phyloP scores from a whole-genome alignment of 1,140 invertebrate species.

The Tribolium castaneum region DNA sequence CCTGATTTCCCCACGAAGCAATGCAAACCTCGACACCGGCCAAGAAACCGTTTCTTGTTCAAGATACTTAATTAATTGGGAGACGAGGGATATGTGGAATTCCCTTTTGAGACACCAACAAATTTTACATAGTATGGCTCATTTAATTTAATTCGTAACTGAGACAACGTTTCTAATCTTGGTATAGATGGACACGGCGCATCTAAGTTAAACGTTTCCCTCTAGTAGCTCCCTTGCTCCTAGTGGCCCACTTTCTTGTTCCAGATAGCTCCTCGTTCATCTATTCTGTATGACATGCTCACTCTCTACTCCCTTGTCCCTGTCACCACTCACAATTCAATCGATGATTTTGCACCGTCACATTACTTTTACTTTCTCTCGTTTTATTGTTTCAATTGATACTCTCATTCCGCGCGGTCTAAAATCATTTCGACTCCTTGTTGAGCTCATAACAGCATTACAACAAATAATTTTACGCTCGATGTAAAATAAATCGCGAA shows the following conservation, averaged over 20 bases:
- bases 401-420: not conserved
- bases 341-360: conserved; percentile 23
- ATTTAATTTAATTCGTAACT: conserved; percentile 30
- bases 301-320: conserved; percentile 11
- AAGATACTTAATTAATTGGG: conserved; percentile 29
- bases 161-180: conserved; percentile 12
- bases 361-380: conserved; percentile 20
- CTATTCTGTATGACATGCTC: conserved; percentile 30
- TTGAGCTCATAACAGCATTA: not conserved
- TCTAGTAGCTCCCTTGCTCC: conserved; percentile 1
- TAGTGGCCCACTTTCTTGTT: conserved; percentile 24
- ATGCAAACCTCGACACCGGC: conserved; percentile 23
- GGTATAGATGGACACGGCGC: conserved; percentile 6
- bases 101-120: conserved; percentile 24
- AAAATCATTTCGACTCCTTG: not conserved
- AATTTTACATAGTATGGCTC: conserved; percentile 32
- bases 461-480: conserved; percentile 9
- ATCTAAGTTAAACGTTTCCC: not conserved
- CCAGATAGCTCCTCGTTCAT: conserved; percentile 30
- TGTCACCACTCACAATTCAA: conserved; percentile 22
- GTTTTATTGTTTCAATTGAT: not conserved
- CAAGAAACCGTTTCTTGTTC: conserved; percentile 30
- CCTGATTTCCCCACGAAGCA: conserved; percentile 27
- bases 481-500: conserved; percentile 15
- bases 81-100: conserved; percentile 6